Conservation (phyloP, 2,113 vertebrate species). For the Hymenochirus boettgeri region DNA sequence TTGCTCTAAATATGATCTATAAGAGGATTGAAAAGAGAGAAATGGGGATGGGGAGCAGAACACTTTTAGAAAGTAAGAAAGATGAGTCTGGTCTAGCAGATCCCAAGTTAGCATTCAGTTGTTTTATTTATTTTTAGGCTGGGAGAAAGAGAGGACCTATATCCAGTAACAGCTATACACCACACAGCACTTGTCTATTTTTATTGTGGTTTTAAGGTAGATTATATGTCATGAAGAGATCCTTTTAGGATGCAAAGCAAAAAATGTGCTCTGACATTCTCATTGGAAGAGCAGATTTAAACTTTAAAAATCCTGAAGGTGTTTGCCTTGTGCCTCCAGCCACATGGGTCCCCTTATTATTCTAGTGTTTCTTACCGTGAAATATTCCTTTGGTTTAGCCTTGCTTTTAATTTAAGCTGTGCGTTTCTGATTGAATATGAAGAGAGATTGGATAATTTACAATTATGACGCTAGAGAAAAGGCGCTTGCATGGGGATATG, state of each 20-base stretch:
- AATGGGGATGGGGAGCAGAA: not conserved
- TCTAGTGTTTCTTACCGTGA: no score
- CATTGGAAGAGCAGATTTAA: no score
- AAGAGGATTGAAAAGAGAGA: not conserved
- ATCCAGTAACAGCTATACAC: slow-evolving; percentile 18
- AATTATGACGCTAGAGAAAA: no score
- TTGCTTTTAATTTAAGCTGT: no score
- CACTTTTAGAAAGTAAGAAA: slow-evolving; percentile 32
- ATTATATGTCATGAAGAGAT: slow-evolving; percentile 29
- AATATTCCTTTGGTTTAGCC: no score
- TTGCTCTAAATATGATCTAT: not conserved
- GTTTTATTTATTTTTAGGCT: slow-evolving; percentile 40
- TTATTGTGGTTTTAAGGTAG: slow-evolving; percentile 24
- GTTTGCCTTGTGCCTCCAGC: no score
- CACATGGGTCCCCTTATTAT: no score
- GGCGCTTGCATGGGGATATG: no score
- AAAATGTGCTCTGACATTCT: not conserved
- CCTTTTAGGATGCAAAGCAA: slow-evolving; percentile 2
- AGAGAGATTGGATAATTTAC: no score
- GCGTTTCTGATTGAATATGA: no score
- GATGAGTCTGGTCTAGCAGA: slow-evolving; percentile 29
- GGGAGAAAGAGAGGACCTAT: slow-evolving; percentile 20
- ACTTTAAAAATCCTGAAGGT: no score
- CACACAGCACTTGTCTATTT: slow-evolving; percentile 33
- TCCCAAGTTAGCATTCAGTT: slow-evolving; percentile 39